A percentile compares a stretch with the other conserved stretches of the same genome.
These are phyloP conservation scores for Teinopalpus imperialis DNA, from an alignment of 2,888 invertebrate genomes.

Conservation along the genomic window DNA sequence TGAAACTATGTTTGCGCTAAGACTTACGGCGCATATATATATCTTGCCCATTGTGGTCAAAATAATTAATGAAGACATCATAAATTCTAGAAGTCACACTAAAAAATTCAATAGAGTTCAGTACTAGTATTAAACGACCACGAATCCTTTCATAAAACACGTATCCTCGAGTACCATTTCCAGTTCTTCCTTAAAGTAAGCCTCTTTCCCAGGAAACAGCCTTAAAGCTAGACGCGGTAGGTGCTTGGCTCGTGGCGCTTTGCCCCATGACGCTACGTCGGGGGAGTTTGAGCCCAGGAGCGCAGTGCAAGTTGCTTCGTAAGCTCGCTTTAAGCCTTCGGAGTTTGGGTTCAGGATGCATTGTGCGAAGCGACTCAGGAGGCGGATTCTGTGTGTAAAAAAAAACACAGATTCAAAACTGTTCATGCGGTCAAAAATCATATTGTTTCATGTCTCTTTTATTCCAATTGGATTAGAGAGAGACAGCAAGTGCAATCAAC, in stretches of 20 bases:
- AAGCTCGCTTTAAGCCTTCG: slow-evolving; percentile 37
- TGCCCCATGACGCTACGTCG: slow-evolving; percentile 47
- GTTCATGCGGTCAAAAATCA: too few relatives aligned
- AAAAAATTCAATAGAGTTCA: too few relatives aligned
- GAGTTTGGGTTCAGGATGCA: slow-evolving; percentile 43
- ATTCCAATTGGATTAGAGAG: too few relatives aligned
- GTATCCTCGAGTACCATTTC: slow-evolving; percentile 31
- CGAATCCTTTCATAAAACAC: too few relatives aligned
- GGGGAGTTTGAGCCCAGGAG: slow-evolving; percentile 36
- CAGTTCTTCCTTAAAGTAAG: slow-evolving; percentile 49
- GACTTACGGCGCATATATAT: too few relatives aligned
- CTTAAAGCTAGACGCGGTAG: slow-evolving; percentile 50
- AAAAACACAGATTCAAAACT: too few relatives aligned
- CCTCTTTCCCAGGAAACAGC: slow-evolving; percentile 44
- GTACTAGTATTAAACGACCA: too few relatives aligned
- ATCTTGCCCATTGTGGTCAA: too few relatives aligned
- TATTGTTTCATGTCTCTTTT: too few relatives aligned
- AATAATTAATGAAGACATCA: too few relatives aligned
- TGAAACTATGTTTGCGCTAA: too few relatives aligned
- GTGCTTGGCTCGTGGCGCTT: slow-evolving; percentile 32
- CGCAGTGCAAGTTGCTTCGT: slow-evolving; percentile 44
- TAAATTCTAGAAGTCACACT: too few relatives aligned
- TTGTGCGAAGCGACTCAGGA: slow-evolving; percentile 55
- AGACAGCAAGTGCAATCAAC: neutral
- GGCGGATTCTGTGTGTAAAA: slow-evolving; percentile 48